A percentile compares a stretch with the other conserved stretches of the same genome.
These are phyloP conservation scores for Dusona sp. DNA, from an alignment of 2,888 invertebrate species.

Conservation along the genomic window DNA sequence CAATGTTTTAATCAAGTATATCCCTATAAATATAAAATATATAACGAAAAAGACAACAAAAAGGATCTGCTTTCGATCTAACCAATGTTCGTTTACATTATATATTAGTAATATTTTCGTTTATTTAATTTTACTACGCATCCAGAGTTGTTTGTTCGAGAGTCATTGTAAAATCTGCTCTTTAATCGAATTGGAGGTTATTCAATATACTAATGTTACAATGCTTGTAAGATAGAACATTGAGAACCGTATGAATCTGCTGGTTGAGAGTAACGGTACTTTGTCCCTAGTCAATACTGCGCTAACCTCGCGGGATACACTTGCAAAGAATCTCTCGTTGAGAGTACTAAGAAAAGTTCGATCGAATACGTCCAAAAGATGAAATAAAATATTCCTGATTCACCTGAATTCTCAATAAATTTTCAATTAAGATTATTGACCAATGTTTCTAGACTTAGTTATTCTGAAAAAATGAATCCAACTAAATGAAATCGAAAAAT, in stretches of 20 bases:
- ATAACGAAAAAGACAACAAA: too few species aligned
- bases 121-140: not conserved
- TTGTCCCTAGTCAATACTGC: conserved; percentile 61
- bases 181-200: not conserved
- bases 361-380: not conserved
- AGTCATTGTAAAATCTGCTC: not conserved
- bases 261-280: conserved; percentile 67
- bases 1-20: not conserved
- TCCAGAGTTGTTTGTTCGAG: not conserved
- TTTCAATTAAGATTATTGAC: not conserved
- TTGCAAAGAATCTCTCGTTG: not conserved
- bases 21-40: not conserved
- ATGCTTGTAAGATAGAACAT: conserved; percentile 3
- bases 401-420: not conserved
- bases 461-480: not conserved
- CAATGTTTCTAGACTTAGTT: not conserved
- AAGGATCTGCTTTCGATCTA: not conserved
- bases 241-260: conserved; percentile 64
- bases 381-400: not conserved
- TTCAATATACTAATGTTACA: not conserved
- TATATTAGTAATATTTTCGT: not conserved
- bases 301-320: conserved; percentile 8
- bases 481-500: not conserved
- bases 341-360: conserved; percentile 13
- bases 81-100: not conserved